Evolutionary conservation across 2,113 vertebrate genomes (phyloP), one percentile per base, ranked within the genome.

Genomic region (Nerophis ophidion): DNA sequence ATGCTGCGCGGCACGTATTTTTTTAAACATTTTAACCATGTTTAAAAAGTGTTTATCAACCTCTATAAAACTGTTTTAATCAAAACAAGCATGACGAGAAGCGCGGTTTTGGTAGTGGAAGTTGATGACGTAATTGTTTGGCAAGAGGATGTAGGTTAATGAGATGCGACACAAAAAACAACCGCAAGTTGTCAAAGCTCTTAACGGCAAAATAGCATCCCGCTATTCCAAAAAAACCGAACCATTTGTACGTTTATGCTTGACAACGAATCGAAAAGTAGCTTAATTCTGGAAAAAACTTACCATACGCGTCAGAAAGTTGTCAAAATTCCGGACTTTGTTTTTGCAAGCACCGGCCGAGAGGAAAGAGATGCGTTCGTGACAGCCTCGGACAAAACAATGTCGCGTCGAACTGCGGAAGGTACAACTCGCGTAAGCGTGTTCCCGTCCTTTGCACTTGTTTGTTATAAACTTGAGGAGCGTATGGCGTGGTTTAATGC

Each of bases 111-210:
- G 42, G 7, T 7, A 10, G 54, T 12, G n/a, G 8, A n/a, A 56
- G 38, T 11, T 3, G 38, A 19, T 84, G 82, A 77, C 77, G 81
- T 82, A 82, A 65, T 76, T 67, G 11, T 16, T 65, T 34, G 63
- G 9, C 8, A 10, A 5, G 50, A 15, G 40, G 59, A 82, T 84
- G 76, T 79, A 55, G 80, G 76, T 84, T 63, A 81, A 81, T 82
- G 69, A 80, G 75, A 82, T 79, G 76, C 74, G 69, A 58, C 67
- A 60, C 65, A 71, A 8, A 8, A 63, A 63, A 63, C 55, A 66
- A 16, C 48, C 34, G 50, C 70, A 60, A 12, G 47, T 56, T 67
- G 61, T 70, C 67, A 63, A 19, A 0, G 2, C 14, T 35, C 38
- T 1, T 4, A 7, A 34, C 48, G 3, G 16, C 8, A n/a, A 19